Base-by-base conservation (phyloP, 2,888 invertebrate species). In the Platycnemis pennipes region DNA sequence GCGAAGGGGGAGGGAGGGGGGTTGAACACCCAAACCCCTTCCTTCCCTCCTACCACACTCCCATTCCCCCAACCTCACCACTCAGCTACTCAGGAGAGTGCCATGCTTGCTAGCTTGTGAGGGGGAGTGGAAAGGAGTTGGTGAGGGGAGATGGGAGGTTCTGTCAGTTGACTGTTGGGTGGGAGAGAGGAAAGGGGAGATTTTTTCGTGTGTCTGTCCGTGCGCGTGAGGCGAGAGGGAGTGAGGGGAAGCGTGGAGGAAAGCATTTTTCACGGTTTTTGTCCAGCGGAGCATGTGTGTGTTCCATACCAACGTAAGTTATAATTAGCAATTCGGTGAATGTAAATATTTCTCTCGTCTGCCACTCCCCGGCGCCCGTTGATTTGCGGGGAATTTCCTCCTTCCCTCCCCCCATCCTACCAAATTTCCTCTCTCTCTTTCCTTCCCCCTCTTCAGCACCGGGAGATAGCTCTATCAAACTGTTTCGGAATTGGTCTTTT, bases 311-410 rank as follows among this genome's bases (percentile, higher is more conserved):
- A 77, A 77, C 77, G 31, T 13, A 77, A 77, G 77, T 77, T 77
- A 77, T 77, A 77, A 77, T 77, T 77, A 77, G 77, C 77, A 77
- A 77, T 77, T 77, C 77, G 77, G 77, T 37, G 37, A 77, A 77
- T 77, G 77, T 31, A 77, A 77, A 77, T 77, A 77, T 77, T 77
- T 77, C 77, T 77, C 77, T 77, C 77, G 31, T 77, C 77, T 11
- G 77, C 77, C 77, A 77, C 77, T 37, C 77, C 77, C 77, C 77
- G 31, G 31, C 77, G 77, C 2, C 31, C 37, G 77, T 31, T 77
- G 77, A 77, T 77, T 77, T 77, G 77, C 77, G 77, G 77, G 77
- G 31, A 22, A 77, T 45, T 87, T n/a, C 44, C 87, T 44, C n/a
- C 87, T 87, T 22, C n/a, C 26, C 26, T 11, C 42, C 63, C 91